Evolutionary conservation across 2,888 invertebrate species (phyloP).

Genomic region (Spilarctia lutea): DNA sequence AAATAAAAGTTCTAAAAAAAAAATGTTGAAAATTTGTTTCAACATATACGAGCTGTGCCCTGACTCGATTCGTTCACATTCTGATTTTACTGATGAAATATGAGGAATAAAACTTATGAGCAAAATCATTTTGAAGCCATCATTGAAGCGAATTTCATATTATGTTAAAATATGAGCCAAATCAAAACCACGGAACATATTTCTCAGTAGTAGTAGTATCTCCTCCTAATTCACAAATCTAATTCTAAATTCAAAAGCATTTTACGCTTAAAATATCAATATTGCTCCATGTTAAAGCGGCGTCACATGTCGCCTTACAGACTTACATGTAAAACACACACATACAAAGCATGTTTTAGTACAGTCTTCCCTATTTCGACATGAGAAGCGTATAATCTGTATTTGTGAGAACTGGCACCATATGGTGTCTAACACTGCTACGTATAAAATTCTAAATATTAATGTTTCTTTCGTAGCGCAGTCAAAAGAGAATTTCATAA

Average conservation of each 20-base stretch:
- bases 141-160: no score
- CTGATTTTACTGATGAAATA: no score
- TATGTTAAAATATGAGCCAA: neutral
- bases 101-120: no score
- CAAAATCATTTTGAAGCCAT: no score
- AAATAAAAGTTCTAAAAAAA: no score
- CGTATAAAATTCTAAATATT: constrained; percentile 49
- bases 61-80: no score
- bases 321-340: constrained; percentile 8
- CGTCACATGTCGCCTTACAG: constrained; percentile 30
- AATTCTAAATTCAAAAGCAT: constrained; percentile 2
- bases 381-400: constrained; percentile 29
- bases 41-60: no score
- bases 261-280: constrained; percentile 35
- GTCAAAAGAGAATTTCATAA: constrained; percentile 39
- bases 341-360: constrained; percentile 31
- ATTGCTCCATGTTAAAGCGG: constrained; percentile 15
- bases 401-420: constrained; percentile 35
- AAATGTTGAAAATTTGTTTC: no score
- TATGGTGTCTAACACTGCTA: constrained; percentile 38
- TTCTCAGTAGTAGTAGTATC: neutral
- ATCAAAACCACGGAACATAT: neutral
- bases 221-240: neutral
- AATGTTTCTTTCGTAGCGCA: constrained; percentile 38
- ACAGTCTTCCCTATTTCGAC: constrained; percentile 34